Evolutionary conservation across 2,888 invertebrate genomes (phyloP).

Genomic region (Tenthredo amoena): DNA sequence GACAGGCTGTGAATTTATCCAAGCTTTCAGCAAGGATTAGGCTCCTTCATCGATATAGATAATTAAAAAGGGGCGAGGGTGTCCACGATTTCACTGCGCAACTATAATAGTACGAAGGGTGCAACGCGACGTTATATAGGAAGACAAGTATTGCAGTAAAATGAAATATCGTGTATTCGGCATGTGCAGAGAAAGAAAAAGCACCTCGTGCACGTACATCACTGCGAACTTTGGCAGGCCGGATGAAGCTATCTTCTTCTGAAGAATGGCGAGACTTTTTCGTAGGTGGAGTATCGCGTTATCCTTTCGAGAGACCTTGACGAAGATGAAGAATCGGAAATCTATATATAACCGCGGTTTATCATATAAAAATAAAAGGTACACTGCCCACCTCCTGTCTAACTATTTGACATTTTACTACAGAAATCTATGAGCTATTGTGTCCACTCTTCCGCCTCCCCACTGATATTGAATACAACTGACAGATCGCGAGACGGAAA

Average conservation of each 20-base stretch:
- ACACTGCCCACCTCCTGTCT: neutral
- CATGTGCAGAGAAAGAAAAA: neutral
- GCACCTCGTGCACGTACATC: neutral
- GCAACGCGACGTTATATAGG: neutral
- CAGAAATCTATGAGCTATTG: neutral
- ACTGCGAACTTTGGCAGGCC: neutral
- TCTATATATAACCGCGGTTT: neutral
- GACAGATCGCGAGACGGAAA: neutral
- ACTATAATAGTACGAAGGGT: neutral
- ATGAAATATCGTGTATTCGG: neutral
- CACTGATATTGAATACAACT: neutral
- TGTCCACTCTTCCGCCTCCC: neutral
- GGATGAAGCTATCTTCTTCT: neutral
- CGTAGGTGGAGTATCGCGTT: neutral
- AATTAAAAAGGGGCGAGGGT: neutral
- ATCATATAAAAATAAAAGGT: neutral
- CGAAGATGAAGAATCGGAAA: slow-evolving; percentile 24
- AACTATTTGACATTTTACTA: slow-evolving; percentile 13
- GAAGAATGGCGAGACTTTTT: slow-evolving; percentile 18
- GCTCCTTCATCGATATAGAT: neutral
- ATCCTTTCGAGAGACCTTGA: slow-evolving; percentile 5
- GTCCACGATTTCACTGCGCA: neutral
- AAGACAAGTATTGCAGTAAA: neutral
- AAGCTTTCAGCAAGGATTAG: neutral
- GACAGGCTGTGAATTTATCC: neutral